Conservation (phyloP, 2,113 vertebrate genomes). For the Willisornis vidua region DNA sequence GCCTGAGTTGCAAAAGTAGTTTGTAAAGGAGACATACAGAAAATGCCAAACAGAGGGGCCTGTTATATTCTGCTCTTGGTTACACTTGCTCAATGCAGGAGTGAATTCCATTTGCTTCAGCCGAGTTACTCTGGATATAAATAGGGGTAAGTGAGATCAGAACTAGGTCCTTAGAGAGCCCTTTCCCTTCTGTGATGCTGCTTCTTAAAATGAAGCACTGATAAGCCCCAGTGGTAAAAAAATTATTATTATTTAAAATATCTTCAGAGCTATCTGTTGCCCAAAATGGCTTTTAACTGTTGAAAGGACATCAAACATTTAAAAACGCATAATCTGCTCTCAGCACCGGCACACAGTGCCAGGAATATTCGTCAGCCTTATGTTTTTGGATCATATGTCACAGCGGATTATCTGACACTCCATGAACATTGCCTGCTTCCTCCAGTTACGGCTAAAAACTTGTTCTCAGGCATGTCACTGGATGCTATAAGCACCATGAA, state of each 20-base stretch:
- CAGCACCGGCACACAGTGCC: background rate
- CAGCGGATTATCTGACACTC: slow-evolving; percentile 1
- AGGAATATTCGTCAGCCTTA: slow-evolving; percentile 59
- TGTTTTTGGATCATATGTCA: slow-evolving; percentile 42
- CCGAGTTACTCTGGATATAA: background rate
- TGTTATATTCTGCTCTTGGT: background rate
- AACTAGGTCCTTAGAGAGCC: slow-evolving; percentile 38
- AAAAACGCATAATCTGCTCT: slow-evolving; percentile 46
- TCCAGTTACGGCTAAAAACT: slow-evolving; percentile 4
- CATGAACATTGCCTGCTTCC: slow-evolving; percentile 15
- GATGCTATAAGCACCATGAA: background rate
- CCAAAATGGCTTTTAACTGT: slow-evolving; percentile 66
- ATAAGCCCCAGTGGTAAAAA: slow-evolving; percentile 14
- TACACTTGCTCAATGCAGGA: slow-evolving; percentile 23
- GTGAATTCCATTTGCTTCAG: slow-evolving; percentile 60
- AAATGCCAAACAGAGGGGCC: slow-evolving; percentile 29
- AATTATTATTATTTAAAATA: slow-evolving; percentile 57
- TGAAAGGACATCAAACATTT: slow-evolving; percentile 64
- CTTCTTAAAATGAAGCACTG: slow-evolving; percentile 46
- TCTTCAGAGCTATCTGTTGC: slow-evolving; percentile 58
- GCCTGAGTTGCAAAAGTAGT: background rate
- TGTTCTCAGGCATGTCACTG: slow-evolving; percentile 16
- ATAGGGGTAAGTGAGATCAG: slow-evolving; percentile 40
- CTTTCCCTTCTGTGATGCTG: slow-evolving; percentile 35
- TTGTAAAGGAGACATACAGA: slow-evolving; percentile 27